Base-by-base conservation (phyloP, 2,888 invertebrate species). In the Brenthis ino region DNA sequence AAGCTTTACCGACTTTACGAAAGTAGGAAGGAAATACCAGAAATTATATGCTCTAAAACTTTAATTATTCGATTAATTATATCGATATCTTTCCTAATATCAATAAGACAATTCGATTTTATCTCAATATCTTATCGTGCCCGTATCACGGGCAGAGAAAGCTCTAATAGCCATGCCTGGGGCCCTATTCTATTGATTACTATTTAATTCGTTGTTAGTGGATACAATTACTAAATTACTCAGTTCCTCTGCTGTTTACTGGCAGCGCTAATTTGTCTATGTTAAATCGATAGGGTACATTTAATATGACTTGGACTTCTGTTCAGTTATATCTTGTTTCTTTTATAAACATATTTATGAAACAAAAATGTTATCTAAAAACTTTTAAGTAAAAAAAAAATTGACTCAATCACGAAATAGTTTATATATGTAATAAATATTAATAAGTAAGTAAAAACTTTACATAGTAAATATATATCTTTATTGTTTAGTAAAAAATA, bases 191-290 rank as follows among this genome's bases (percentile, higher is more conserved):
- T 90, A 90, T 91, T 90, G 91, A 90, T 91, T 87, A 89, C 89
- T 89, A 88, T 91, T 91, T 90, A 91, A 92, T 91, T 91, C 82
- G 83, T 85, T 86, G 89, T 89, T 88, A 88, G 88, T 89, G 84
- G 88, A 89, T 88, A 91, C 92, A 90, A 91, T 92, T 91, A 92
- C 89, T 90, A 90, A 91, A 91, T 91, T 89, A 91, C 90, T 84
- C 78, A 82, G 87, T 89, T 91, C 89, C 89, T 91, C 85, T 85
- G 77, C 77, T 78, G 79, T 78, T 80, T 78, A 79, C 78, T 77
- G 75, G 72, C 76, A 72, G 72, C 75, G 74, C 77, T 77, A 77
- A 80, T 80, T 80, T 77, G 75, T 79, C 77, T 75, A 75, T 76
- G 78, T 79, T 77, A 79, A 79, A 77, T 78, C 76, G 80, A 81